These are phyloP conservation scores for Galaxias olidus DNA, from an alignment of 2,797 vertebrate genomes.

Conservation along the genomic window DNA sequence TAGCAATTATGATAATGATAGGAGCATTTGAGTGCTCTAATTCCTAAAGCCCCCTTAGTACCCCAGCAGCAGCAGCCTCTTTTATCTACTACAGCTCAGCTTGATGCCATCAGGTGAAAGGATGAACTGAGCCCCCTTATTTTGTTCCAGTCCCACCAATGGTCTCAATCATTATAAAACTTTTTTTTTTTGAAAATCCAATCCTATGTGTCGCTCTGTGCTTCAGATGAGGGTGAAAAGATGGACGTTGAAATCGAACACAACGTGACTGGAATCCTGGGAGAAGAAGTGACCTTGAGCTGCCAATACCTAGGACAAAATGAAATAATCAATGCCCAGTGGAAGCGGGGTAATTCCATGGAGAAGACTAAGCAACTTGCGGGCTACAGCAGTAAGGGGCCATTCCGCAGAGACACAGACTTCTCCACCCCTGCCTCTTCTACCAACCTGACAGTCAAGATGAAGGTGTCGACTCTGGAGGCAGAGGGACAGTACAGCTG, in stretches of 20 bases:
- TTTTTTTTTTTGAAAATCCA: too few relatives aligned
- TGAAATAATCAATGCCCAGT: constrained; percentile 40
- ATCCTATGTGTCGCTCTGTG: constrained; percentile 17
- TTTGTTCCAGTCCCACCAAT: constrained; percentile 28
- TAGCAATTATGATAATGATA: too few relatives aligned
- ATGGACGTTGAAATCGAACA: constrained; percentile 18
- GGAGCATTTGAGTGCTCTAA: too few relatives aligned
- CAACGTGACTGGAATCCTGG: constrained; percentile 64
- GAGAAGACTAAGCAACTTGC: constrained; percentile 43
- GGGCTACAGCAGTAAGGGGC: constrained; percentile 9
- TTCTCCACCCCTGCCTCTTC: constrained; percentile 57
- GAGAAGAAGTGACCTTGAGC: constrained; percentile 58
- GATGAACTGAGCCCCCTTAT: constrained; percentile 28
- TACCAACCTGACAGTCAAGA: constrained; percentile 70
- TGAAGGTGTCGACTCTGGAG: constrained; percentile 55
- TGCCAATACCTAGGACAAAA: constrained; percentile 61
- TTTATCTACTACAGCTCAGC: constrained; percentile 40
- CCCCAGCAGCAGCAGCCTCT: constrained; percentile 36
- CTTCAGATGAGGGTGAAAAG: constrained; percentile 31
- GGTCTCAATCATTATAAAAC: constrained; percentile 43
- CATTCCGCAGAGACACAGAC: not conserved
- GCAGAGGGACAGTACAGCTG: constrained; percentile 69
- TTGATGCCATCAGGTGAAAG: constrained; percentile 31
- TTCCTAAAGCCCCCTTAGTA: constrained; percentile 1
- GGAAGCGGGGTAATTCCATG: constrained; percentile 44